Base-by-base conservation (phyloP, 2,797 vertebrate genomes). In the Atherinosoma microstoma region DNA sequence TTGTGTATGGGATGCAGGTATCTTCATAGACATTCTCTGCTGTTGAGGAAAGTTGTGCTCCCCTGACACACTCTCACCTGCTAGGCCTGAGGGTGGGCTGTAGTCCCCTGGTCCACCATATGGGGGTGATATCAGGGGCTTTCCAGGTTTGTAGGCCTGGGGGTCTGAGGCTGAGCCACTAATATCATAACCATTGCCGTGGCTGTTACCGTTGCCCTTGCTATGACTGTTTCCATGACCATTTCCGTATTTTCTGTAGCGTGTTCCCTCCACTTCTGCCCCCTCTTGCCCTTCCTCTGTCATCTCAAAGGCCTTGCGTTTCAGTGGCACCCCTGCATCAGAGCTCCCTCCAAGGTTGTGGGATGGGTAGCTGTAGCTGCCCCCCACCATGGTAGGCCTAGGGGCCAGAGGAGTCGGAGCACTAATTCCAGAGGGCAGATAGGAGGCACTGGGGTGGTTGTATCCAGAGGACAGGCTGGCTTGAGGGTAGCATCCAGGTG, bases 231-330 rank as follows among this genome's bases (percentile, higher is more conserved):
- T 96, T 83, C 93, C 84, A 58, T 95, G 94, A 86, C 96, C 94
- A 12, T 96, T 97, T 70, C 92, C 91, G 65, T 94, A 97, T 91
- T 97, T 97, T 89, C 96, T 94, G 83, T 96, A 97, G 82, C 95
- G 95, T 0, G 91, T 84, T 36, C 79, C 90, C 35, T 93, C 94
- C 16, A 66, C 84, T 27, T 90, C 87, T 45, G 91, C 91, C 53
- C 92, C 95, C 0, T 88, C 94, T 1, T 93, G 94, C 0, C 86
- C 94, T 38, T 94, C 94, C 1, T 93, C 94, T 0, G 87, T 86
- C 93, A 63, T 93, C 90, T 93, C 88, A 64, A 94, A 95, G 72
- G 69, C 91, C 83, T 4, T 95, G 78, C 6, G 94, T 90, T 98
- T 97, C 82, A 97, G 88, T 11, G 93, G 75, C 2, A 70, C 86